phyloP scores from a whole-genome alignment of 2,113 vertebrate species.

The Dipodomys stephensi region DNA sequence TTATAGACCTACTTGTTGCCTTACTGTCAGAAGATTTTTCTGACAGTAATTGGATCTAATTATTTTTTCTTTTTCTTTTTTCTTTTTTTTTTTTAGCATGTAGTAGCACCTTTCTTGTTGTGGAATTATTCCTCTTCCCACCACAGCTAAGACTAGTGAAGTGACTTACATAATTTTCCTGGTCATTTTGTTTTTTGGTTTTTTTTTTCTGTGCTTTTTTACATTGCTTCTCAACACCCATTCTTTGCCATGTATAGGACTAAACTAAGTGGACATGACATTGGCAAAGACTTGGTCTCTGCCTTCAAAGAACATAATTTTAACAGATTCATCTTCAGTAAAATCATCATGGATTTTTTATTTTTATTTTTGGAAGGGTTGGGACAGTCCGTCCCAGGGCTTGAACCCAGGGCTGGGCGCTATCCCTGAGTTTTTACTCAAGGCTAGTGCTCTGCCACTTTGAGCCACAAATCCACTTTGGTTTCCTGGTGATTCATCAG shows the following conservation, averaged over 20 bases:
- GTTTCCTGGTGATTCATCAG: no score
- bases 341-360: neutral
- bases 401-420: no score
- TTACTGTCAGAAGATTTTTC: no score
- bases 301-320: neutral
- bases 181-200: neutral
- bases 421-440: no score
- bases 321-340: no score
- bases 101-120: neutral
- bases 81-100: neutral
- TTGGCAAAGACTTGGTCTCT: neutral
- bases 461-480: no score
- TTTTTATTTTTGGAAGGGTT: neutral
- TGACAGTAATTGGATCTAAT: neutral
- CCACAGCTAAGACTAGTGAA: neutral
- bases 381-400: no score
- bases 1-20: no score
- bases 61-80: neutral
- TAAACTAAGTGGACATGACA: neutral
- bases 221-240: neutral
- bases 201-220: neutral
- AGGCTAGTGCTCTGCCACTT: no score
- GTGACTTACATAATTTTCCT: neutral
- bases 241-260: neutral
- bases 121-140: neutral